phyloP scores from a whole-genome alignment of 37 sponge, comb jelly and placozoan species.

The Hormiphora californensis region DNA sequence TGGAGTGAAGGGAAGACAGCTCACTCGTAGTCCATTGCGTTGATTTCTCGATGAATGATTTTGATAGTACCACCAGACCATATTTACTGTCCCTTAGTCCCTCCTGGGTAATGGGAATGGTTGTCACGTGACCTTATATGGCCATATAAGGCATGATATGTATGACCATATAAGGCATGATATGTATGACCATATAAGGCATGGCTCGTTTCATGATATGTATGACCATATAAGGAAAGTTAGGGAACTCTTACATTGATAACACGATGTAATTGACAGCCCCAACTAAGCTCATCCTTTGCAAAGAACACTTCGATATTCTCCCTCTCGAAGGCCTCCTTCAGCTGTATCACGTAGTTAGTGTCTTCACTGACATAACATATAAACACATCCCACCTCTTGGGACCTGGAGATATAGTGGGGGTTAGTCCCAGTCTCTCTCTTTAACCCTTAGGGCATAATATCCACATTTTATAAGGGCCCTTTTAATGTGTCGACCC shows the following conservation, averaged over 20 bases:
- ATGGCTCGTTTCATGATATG: too few relatives aligned
- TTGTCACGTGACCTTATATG: too few relatives aligned
- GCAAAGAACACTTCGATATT: slow-evolving; percentile 52
- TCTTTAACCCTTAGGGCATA: too few relatives aligned
- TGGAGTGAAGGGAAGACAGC: slow-evolving; percentile 32
- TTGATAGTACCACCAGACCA: slow-evolving; percentile 43
- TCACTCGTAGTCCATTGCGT: slow-evolving; percentile 12
- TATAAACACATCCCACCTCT: slow-evolving; percentile 45
- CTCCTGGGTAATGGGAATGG: not conserved
- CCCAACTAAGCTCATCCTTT: slow-evolving; percentile 47
- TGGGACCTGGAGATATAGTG: not conserved
- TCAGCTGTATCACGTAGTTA: slow-evolving; percentile 16
- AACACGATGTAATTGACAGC: slow-evolving; percentile 39
- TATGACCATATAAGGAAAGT: not conserved
- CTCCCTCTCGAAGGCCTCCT: slow-evolving; percentile 36
- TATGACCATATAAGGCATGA: too few relatives aligned
- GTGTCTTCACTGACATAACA: slow-evolving; percentile 31
- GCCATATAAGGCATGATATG: too few relatives aligned
- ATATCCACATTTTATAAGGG: too few relatives aligned
- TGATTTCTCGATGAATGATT: slow-evolving; percentile 12
- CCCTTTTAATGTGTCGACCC: too few relatives aligned
- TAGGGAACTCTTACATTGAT: slow-evolving; percentile 11
- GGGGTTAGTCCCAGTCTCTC: too few relatives aligned
- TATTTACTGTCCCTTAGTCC: slow-evolving; percentile 22
- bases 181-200: too few relatives aligned